Conservation (phyloP, 1,140 invertebrate species). For the Bathynomus jamesi region DNA sequence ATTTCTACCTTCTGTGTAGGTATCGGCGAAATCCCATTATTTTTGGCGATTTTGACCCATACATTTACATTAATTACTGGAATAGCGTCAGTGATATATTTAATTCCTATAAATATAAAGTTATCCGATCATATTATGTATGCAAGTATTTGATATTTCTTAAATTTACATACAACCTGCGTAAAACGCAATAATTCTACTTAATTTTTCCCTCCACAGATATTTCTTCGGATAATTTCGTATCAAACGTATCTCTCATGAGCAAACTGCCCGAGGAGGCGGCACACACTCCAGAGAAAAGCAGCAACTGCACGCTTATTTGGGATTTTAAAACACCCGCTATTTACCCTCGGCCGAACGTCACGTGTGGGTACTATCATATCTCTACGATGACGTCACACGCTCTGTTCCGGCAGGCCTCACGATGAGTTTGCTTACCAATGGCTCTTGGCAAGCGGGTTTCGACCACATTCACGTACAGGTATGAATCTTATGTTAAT, state of each 20-base stretch:
- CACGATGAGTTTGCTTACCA: neutral
- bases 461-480: neutral
- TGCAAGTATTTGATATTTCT: no score
- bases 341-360: neutral
- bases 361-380: neutral
- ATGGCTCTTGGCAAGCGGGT: neutral
- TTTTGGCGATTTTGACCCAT: no score
- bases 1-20: no score
- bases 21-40: no score
- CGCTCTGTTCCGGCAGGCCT: neutral
- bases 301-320: neutral
- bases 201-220: no score
- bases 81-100: no score
- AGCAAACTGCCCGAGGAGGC: neutral
- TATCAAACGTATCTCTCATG: neutral
- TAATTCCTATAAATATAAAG: no score
- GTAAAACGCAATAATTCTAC: no score
- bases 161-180: no score
- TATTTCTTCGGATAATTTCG: neutral
- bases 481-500: no score
- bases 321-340: neutral
- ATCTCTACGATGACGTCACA: neutral
- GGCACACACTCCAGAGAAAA: neutral
- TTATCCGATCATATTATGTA: no score
- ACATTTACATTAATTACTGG: no score